Evolutionary conservation across 2,888 invertebrate genomes (phyloP), one percentile per base, ranked within the genome.

Genomic region (Ischnura elegans): DNA sequence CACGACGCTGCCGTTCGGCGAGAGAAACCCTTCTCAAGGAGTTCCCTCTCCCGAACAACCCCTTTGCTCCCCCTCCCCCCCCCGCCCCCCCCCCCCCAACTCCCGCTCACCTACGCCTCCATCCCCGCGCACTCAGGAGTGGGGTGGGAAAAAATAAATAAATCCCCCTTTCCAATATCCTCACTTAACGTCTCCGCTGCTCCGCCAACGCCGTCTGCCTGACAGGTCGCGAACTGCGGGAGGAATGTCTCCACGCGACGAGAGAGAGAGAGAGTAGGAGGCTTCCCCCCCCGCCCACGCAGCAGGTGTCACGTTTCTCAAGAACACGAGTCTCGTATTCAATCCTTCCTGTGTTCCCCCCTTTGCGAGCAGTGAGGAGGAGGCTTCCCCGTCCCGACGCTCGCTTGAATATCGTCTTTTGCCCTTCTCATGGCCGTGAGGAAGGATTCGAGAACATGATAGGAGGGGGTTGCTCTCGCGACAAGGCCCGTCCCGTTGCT

Each of bases 261-360:
- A 61, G n/a, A 25, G 61, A 2, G 61, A 16, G 25, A n/a, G n/a
- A 61, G 36, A 36, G 76, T 8, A 0, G 2, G 76, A n/a, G 8
- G 8, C 16, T 29, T 36, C 36, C 76, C 36, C 36, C 45, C 86
- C 25, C 19, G 19, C n/a, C n/a, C 46, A 0, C 46, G 46, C 45
- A 86, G 86, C 86, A 86, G 86, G 86, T 86, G 86, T 86, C 86
- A 86, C 86, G 86, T 86, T 86, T 86, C 86, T 45, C 86, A 86
- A 46, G 86, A 86, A 76, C 76, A 76, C 76, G 76, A 36, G 10
- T 36, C 76, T 36, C 76, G 13, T 76, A 25, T 25, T n/a, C 25
- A 51, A 51, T 19, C 25, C 61, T 25, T 36, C 36, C 76, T 36
- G 29, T 76, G 76, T 36, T 76, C 76, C 36, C 36, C 76, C 76